phyloP scores from a whole-genome alignment of 30 jellyfish, hydroid and myxozoan species.

The Aurelia coerulea region DNA sequence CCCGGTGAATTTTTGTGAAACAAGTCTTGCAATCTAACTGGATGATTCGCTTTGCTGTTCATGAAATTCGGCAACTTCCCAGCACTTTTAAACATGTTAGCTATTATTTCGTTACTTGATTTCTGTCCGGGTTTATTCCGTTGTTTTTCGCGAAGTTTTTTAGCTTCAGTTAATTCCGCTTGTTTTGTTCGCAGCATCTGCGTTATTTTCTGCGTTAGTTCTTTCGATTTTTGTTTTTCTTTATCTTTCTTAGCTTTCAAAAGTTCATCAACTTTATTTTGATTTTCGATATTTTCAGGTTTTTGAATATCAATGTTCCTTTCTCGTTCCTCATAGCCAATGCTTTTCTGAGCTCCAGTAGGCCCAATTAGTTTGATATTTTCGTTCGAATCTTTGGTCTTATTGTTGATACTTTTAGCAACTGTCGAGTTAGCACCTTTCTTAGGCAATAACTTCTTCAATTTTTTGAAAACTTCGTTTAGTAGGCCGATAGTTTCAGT shows the following conservation, averaged over 20 bases:
- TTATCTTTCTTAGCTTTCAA: slow-evolving; percentile 3
- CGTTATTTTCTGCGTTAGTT: slow-evolving; percentile 25
- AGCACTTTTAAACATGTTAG: slow-evolving; percentile 49
- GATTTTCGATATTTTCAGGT: not conserved
- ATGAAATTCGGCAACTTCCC: slow-evolving; percentile 32
- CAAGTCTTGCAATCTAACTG: not conserved
- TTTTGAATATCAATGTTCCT: not conserved
- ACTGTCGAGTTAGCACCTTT: slow-evolving; percentile 15
- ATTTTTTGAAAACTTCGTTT: slow-evolving; percentile 63
- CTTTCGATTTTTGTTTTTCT: slow-evolving; percentile 30
- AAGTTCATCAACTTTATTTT: not conserved
- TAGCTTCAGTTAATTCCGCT: slow-evolving; percentile 19
- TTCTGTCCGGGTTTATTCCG: slow-evolving; percentile 4
- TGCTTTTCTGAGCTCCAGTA: not conserved
- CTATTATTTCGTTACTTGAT: slow-evolving; percentile 39
- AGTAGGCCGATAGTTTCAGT: slow-evolving; percentile 62
- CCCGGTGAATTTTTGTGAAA: slow-evolving; percentile 8
- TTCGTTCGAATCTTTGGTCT: not conserved
- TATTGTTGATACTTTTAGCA: not conserved
- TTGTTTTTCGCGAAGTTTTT: slow-evolving; percentile 13
- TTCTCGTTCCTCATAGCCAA: too few species aligned
- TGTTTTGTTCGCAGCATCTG: slow-evolving; percentile 31
- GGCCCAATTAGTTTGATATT: not conserved
- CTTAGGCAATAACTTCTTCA: slow-evolving; percentile 56
- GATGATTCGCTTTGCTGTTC: slow-evolving; percentile 2